Evolutionary conservation across 2,888 invertebrate genomes (phyloP), one percentile per base, ranked within the genome.

Genomic region (Pomacea canaliculata): DNA sequence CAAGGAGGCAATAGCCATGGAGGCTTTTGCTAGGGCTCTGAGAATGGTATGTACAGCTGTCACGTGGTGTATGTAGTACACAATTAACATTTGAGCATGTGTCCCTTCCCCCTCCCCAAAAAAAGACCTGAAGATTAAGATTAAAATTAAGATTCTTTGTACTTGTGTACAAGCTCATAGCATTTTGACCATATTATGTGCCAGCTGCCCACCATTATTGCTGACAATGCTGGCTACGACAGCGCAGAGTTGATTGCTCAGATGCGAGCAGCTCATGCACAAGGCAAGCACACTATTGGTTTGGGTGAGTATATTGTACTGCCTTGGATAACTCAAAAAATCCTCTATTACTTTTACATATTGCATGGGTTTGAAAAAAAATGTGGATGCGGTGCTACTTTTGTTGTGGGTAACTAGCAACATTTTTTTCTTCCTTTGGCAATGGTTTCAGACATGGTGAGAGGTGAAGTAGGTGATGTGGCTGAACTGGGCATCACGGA

Each of bases 171-270:
- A 37, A 37, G 37, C 37, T 37, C 37, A 37, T 37, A 37, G 37
- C 37, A 37, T 37, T 37, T 37, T 5, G 37, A 5, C 37, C 5
- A 5, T 37, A 3, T 37, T 37, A 5, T 37, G 37, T 56, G 51
- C 51, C 88, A 96, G 85, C 92, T 99, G 84, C 99, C 99, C 0
- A 96, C 96, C 46, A 96, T 96, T 76, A 98, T 99, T 82, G 97
- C 98, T 62, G 99, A 99, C 91, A 99, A 99, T 92, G 99, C 97
- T 78, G 99, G 99, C 78, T 98, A 96, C 90, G 99, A 99, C 92
- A 97, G 98, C 68, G 96, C 98, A 0, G 97, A 98, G 86, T 93
- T 90, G 80, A 93, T 99, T 76, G 95, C 97, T n/a, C 94, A 97
- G 85, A 93, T 99, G 79, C 93, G 97, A 82, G 98, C 99, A 13